Conservation (phyloP, 2,888 invertebrate genomes). For the Parnassius orleans region DNA sequence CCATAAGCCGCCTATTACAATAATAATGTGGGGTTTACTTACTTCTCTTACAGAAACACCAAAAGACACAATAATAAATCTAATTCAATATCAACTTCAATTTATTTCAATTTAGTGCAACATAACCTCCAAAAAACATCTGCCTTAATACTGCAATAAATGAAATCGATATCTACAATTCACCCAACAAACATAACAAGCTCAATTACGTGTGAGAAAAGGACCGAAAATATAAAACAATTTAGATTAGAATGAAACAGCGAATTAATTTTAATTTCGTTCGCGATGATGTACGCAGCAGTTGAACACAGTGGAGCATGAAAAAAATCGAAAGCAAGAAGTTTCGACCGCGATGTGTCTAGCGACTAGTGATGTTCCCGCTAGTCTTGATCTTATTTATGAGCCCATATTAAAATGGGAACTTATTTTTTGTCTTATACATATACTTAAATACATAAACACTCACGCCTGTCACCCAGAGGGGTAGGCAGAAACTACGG, state of each 20-base stretch:
- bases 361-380: constrained; percentile 2
- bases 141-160: not conserved
- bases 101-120: not conserved
- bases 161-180: constrained; percentile 14
- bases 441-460: too few species aligned
- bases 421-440: too few species aligned
- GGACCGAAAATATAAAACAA: not conserved
- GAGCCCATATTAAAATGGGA: too few species aligned
- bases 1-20: too few species aligned
- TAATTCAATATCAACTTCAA: too few species aligned
- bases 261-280: constrained; percentile 20
- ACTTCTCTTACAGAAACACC: too few species aligned
- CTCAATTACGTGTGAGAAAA: not conserved
- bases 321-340: constrained; percentile 23
- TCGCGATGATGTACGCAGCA: constrained; percentile 6
- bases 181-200: not conserved
- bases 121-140: not conserved
- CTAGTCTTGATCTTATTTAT: not conserved
- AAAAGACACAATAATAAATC: too few species aligned
- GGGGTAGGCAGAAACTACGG: too few species aligned
- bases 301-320: constrained; percentile 19
- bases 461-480: too few species aligned
- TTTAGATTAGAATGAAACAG: constrained; percentile 10
- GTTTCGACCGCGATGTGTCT: constrained; percentile 4
- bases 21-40: too few species aligned